Conservation (phyloP, 2,888 invertebrate species). For the Leptinotarsa tumamoca region DNA sequence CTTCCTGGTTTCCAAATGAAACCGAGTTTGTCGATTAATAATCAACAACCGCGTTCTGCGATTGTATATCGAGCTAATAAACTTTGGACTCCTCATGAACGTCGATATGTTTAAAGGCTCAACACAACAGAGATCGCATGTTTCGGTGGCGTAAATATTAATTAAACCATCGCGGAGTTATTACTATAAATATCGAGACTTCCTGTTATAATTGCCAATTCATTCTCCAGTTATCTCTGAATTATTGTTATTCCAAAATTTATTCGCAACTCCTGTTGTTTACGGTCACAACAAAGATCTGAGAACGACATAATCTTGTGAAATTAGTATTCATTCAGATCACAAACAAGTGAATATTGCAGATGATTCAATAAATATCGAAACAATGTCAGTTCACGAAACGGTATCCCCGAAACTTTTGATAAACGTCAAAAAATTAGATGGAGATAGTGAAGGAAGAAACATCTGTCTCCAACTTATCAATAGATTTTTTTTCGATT, state of each 20-base stretch:
- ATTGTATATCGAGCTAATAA: slow-evolving; percentile 3
- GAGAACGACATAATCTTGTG: too few relatives aligned
- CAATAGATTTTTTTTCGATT: too few relatives aligned
- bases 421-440: too few relatives aligned
- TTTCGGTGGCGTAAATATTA: slow-evolving; percentile 45
- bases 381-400: too few relatives aligned
- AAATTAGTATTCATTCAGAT: too few relatives aligned
- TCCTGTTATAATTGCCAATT: slow-evolving; percentile 43
- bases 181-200: slow-evolving; percentile 45
- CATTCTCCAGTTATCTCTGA: slow-evolving; percentile 28
- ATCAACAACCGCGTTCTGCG: background rate
- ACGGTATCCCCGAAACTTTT: too few relatives aligned
- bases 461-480: too few relatives aligned
- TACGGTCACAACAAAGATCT: background rate
- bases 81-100: background rate
- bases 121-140: slow-evolving; percentile 38
- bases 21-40: background rate
- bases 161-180: slow-evolving; percentile 43
- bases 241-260: background rate
- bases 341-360: too few relatives aligned
- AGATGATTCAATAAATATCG: too few relatives aligned
- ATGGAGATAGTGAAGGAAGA: too few relatives aligned
- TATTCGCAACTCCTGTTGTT: background rate
- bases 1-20: background rate
- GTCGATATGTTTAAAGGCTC: background rate